Evolutionary conservation across 2,113 vertebrate species (phyloP).

Genomic region (Entomyzon cyanotis): DNA sequence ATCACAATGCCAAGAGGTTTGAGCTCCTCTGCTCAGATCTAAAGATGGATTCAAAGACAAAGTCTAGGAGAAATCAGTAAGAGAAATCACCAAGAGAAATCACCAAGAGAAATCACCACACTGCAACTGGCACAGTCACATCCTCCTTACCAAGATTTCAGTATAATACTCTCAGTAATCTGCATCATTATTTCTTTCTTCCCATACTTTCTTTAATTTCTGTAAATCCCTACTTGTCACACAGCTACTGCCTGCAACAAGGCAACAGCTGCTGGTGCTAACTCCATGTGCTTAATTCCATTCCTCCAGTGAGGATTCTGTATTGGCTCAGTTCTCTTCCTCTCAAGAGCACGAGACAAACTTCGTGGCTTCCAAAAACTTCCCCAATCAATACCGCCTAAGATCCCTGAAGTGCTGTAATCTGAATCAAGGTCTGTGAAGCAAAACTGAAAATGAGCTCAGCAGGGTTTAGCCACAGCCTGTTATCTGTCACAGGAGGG

Average conservation of each 20-base stretch:
- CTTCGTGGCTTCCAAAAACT: slow-evolving; percentile 34
- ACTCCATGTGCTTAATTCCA: neutral
- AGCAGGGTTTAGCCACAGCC: slow-evolving; percentile 31
- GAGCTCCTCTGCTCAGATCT: neutral
- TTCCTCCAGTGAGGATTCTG: neutral
- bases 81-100: neutral
- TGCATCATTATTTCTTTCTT: neutral
- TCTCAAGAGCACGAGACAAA: slow-evolving; percentile 4
- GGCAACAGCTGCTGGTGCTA: neutral
- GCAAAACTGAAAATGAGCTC: slow-evolving; percentile 64
- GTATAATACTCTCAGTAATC: neutral
- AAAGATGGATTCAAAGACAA: neutral
- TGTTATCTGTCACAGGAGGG: slow-evolving; percentile 52
- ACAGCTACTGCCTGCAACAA: neutral
- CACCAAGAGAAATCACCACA: neutral
- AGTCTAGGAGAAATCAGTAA: neutral
- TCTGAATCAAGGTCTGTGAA: slow-evolving; percentile 60
- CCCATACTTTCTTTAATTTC: neutral
- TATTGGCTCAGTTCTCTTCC: neutral
- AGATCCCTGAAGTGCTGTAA: slow-evolving; percentile 39
- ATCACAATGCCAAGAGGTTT: neutral
- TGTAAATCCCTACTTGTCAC: neutral
- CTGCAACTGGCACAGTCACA: neutral
- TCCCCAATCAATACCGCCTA: slow-evolving; percentile 40
- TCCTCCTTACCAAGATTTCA: neutral